phyloP scores from a whole-genome alignment of 2,888 invertebrate genomes.

The Drosophila tanythrix region DNA sequence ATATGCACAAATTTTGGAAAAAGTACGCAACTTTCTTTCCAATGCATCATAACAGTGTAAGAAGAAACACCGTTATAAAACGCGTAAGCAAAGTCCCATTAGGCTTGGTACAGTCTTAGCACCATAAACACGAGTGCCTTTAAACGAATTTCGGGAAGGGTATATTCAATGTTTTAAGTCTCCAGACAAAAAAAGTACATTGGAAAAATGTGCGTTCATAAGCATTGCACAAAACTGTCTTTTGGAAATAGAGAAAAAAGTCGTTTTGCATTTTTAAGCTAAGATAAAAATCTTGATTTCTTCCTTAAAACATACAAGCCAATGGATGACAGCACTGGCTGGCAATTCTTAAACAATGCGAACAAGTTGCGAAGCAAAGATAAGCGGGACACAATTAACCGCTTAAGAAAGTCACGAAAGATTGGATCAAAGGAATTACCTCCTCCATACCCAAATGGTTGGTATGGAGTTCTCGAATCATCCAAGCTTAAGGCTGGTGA shows the following conservation, averaged over 20 bases:
- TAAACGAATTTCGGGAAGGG: background rate
- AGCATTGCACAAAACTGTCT: background rate
- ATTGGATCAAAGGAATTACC: constrained; percentile 88
- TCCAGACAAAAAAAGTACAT: background rate
- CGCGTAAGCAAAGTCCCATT: too few species aligned
- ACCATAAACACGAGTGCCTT: too few species aligned
- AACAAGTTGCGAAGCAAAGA: constrained; percentile 11
- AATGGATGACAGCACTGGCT: constrained; percentile 68
- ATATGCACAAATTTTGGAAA: too few species aligned
- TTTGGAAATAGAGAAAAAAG: background rate
- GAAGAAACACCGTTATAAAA: too few species aligned
- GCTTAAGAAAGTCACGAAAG: constrained; percentile 86
- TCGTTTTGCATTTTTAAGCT: background rate
- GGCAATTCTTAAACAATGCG: constrained; percentile 29
- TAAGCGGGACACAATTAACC: constrained; percentile 82
- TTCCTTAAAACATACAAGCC: constrained; percentile 42
- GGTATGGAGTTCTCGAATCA: constrained; percentile 92
- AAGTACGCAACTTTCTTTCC: too few species aligned
- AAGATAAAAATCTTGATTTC: background rate
- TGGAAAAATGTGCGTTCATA: background rate
- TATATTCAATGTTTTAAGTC: background rate
- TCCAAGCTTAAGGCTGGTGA: constrained; percentile 86
- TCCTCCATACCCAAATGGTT: constrained; percentile 95
- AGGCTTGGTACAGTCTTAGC: too few species aligned
- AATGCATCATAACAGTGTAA: too few species aligned